Percentiles rank a stretch among this genome's conserved stretches.
These are phyloP conservation scores for Sarcophaga peregrina DNA, from an alignment of 1,140 invertebrate genomes.

Conservation along the genomic window DNA sequence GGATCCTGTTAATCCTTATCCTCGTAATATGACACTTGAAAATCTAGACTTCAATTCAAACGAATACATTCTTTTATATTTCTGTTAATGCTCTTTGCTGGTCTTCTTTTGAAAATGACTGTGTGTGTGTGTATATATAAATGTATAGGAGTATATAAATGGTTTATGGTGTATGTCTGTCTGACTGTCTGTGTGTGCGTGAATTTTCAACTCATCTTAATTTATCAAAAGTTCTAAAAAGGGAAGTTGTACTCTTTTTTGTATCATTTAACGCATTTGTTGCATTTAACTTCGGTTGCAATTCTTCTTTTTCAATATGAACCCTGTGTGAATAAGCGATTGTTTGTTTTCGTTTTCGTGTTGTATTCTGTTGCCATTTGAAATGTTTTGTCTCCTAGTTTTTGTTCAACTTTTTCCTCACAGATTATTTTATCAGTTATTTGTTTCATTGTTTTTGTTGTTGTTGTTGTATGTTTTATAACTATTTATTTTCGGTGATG, in stretches of 20 bases:
- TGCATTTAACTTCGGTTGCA: conserved; percentile 19
- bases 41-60: no score
- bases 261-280: conserved; percentile 42
- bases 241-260: conserved; percentile 38
- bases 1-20: no score
- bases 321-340: neutral
- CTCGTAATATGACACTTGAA: no score
- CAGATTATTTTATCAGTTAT: neutral
- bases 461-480: neutral
- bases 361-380: neutral
- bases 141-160: no score
- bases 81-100: neutral
- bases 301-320: neutral
- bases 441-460: neutral
- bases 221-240: conserved; percentile 35
- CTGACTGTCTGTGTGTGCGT: conserved; percentile 7
- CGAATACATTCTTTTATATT: neutral
- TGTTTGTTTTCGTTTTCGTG: neutral
- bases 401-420: neutral
- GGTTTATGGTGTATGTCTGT: neutral
- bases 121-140: no score
- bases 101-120: no score
- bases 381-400: conserved; percentile 11
- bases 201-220: conserved; percentile 40
- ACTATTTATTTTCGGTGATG: conserved; percentile 17